Base-by-base conservation (phyloP, 1,140 invertebrate genomes). In the Diorhabda elongata region DNA sequence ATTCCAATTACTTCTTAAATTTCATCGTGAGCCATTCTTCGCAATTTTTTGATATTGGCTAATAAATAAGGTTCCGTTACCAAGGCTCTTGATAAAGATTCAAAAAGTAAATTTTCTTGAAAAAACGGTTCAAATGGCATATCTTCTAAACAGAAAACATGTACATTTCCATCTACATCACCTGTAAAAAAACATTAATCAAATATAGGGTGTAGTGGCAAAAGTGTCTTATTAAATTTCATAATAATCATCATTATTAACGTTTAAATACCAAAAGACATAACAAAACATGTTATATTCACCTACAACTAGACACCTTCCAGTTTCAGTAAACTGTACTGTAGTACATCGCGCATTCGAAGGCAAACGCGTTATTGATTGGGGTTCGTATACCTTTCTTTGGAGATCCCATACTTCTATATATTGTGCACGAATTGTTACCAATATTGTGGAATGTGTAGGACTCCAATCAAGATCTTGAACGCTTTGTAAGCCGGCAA, bases 381-480 rank as follows among this genome's bases (percentile, higher is more conserved):
- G 85, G 0, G 90, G 88, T 8, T 84, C 83, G 42, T 90, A 85
- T 2, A 83, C 87, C 73, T 89, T 91, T 8, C 88, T 82, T 44
- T 86, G 84, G 2, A 93, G 80, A 76, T 92, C 89, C 91, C 91
- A 93, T 45, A 93, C 83, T 41, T 87, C 87, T 3, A 93, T 84
- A 4, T 86, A 85, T 74, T 89, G 89, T 5, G 88, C 88, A 58
- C 88, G 90, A 0, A 91, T 87, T 1, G 89, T 90, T 3, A 92
- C 90, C 65, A 96, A 85, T 3, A 96, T 89, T 0, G 92, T 94
- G 0, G 93, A 90, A 74, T 93, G 92, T 5, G 87, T 89, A 1
- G 92, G 93, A 74, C 91, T 89, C 89, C 94, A 96, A 2, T 85
- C 84, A 5, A 90, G 88, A 65, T 87, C 89, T 72, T 86, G 85